Conservation (phyloP, 2,113 vertebrate genomes). For the Globicephala melas region DNA sequence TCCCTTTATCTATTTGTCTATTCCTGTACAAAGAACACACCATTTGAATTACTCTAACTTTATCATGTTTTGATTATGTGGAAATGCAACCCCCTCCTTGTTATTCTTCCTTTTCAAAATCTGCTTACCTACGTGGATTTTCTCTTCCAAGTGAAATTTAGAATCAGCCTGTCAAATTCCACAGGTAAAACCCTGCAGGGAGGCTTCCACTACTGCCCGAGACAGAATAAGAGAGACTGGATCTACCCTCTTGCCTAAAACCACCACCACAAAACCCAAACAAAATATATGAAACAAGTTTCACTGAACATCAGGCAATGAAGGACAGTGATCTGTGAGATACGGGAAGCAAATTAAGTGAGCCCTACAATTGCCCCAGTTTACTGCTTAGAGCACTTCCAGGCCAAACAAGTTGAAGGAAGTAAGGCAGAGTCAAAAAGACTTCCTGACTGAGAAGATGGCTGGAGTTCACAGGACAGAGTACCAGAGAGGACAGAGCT, state of each 20-base stretch:
- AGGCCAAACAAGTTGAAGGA: neutral
- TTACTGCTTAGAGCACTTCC: neutral
- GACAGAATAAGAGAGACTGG: neutral
- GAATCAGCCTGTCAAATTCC: neutral
- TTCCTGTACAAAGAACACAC: neutral
- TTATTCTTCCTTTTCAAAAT: neutral
- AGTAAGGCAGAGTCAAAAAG: neutral
- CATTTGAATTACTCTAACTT: neutral
- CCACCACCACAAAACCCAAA: neutral
- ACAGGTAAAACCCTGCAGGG: neutral
- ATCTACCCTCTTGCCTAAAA: neutral
- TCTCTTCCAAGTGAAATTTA: neutral
- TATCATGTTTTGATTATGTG: neutral
- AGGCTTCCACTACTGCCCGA: neutral
- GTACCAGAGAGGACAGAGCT: neutral
- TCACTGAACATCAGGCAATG: neutral
- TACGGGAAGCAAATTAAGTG: neutral
- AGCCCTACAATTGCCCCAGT: neutral
- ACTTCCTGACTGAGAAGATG: neutral
- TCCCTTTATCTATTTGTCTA: neutral
- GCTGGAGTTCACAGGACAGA: neutral
- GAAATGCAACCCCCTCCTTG: neutral
- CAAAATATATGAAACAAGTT: neutral
- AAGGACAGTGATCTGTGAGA: neutral
- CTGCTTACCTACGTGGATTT: neutral